Base-by-base conservation (phyloP, 2,113 vertebrate species). In the Petrocephalus microphthalmus region DNA sequence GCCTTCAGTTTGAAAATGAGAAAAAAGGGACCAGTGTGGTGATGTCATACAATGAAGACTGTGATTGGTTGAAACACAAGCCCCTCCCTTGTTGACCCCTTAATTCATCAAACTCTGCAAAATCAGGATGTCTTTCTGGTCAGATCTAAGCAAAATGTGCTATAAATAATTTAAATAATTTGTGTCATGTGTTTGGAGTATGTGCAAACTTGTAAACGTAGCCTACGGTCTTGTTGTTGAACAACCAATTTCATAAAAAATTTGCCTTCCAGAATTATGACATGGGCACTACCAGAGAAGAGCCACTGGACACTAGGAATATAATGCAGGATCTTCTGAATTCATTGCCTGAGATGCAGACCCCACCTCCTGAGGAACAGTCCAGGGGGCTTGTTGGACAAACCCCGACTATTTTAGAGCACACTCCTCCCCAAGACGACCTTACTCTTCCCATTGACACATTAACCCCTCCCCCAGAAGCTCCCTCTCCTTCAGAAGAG, bases 381-480 rank as follows among this genome's bases (percentile, higher is more conserved):
- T 88, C 86, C n/a, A 67, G 87, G 2, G 89, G 88, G 0, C 89
- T 92, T 1, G 13, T 90, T 29, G 93, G 91, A 89, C 90, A 92
- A 60, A 90, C 92, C 56, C 90, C 91, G 25, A 86, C 92, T 17
- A 88, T 60, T 42, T 54, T 90, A 19, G 94, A 95, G 89, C 89
- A 91, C 83, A n/a, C 89, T 8, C 20, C 92, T 29, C 53, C 91
- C 91, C 93, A 91, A 83, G 92, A 95, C n/a, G 89, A 91, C 51
- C 90, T 93, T 1, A 91, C 91, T 57, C 92, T 93, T 81, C 92
- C 95, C 87, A 92, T 95, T 6, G 95, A 95, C 89, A 96, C 94
- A 0, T 90, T 96, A 51, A 96, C 95, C 0, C 95, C 95, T 13
- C 95, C 95, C 56, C 95, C 95, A 47, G 95, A 96, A 86, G 90